Evolutionary conservation across 2,797 vertebrate species (phyloP), one percentile per base, ranked within the genome.

Genomic region (Hoplostethus atlanticus): DNA sequence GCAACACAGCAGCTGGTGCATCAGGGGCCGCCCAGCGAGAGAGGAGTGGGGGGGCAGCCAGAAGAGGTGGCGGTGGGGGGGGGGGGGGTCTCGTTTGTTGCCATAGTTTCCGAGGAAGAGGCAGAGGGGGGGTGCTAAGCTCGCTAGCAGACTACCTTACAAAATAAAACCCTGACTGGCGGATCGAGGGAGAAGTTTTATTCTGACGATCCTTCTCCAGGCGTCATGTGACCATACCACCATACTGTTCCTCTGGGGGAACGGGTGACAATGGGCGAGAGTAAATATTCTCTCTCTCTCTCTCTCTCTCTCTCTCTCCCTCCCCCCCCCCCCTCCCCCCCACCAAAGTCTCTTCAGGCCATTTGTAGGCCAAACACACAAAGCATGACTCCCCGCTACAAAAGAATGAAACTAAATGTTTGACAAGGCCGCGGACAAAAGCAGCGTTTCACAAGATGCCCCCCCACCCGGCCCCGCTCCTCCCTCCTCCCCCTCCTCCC

Each of bases 1-100:
- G 90, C 91, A 85, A 92, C 86, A 75, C 87, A 90, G 92, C 94
- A 94, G 94, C 94, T 94, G 94, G 91, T 94, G 87, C 89, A 87
- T 86, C 87, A 79, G 75, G 86, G 90, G 83, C 85, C 68, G 76
- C 85, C 83, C 71, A 70, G 86, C 4, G 77, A 89, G 88, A 73
- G 83, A 21, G 68, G 79, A 59, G 81, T 67, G 67, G 53, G 57
- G 31, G n/a, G 73, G 46, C 51, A 80, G 82, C 59, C 83, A 76
- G 68, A 69, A 68, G 85, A 71, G 71, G 79, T 63, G 77, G 69
- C 36, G 68, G 73, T 61, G 83, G 82, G 74, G 75, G 81, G 66
- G 68, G 71, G 31, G 64, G 44, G 69, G 51, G 54, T 71, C 68
- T 92, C 85, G 76, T 92, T 91, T 90, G 90, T 93, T 92, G 88